These are phyloP conservation scores for Drosophila picticornis DNA, from an alignment of 2,888 invertebrate genomes.

Conservation along the genomic window DNA sequence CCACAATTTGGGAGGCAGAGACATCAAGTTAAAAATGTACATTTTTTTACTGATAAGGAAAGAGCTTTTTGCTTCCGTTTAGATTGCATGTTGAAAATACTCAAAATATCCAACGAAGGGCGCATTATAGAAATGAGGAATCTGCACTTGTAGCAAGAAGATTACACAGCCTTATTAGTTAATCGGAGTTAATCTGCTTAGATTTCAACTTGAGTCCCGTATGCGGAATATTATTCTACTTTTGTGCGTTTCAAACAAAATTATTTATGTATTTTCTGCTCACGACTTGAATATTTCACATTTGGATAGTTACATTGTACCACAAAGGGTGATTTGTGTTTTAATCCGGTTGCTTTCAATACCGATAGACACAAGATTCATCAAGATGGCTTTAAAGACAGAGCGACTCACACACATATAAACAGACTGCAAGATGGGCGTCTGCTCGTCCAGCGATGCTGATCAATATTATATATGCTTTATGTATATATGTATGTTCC, in stretches of 20 bases:
- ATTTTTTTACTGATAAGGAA: background rate
- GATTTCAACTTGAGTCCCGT: background rate
- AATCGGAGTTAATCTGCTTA: background rate
- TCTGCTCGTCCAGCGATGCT: background rate
- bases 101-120: background rate
- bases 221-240: background rate
- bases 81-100: background rate
- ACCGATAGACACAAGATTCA: background rate
- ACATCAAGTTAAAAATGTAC: background rate
- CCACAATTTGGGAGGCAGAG: background rate
- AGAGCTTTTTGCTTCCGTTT: background rate
- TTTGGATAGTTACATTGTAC: background rate
- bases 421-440: background rate
- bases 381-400: background rate
- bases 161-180: background rate
- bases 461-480: background rate
- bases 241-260: background rate
- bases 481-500: background rate
- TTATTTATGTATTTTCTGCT: background rate
- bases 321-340: background rate
- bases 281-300: background rate
- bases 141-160: background rate
- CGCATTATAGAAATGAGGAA: background rate
- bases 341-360: background rate
- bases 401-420: background rate